phyloP scores from a whole-genome alignment of 2,888 invertebrate genomes.

The Cotesia congregata region DNA sequence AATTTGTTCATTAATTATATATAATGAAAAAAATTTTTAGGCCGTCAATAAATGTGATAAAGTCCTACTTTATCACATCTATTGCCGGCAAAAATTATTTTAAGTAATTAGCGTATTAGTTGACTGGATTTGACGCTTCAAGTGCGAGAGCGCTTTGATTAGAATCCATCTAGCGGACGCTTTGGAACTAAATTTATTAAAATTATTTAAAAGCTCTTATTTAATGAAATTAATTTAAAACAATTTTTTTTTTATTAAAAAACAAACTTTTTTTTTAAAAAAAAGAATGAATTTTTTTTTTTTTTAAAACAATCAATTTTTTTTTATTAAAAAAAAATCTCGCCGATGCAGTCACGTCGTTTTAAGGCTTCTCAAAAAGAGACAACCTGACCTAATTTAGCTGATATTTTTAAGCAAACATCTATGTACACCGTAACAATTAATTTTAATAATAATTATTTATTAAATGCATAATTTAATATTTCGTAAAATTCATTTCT shows the following conservation, averaged over 20 bases:
- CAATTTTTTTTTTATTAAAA: no score
- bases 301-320: no score
- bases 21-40: neutral
- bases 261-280: no score
- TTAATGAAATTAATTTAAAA: no score
- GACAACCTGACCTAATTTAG: slow-evolving; percentile 13
- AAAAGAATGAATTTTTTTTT: no score
- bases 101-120: neutral
- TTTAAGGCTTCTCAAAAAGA: slow-evolving; percentile 14
- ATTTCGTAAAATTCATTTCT: slow-evolving; percentile 8
- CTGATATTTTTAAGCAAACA: slow-evolving; percentile 20
- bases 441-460: slow-evolving; percentile 11
- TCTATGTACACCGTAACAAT: slow-evolving; percentile 22
- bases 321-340: neutral
- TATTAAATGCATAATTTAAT: slow-evolving; percentile 6
- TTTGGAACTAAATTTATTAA: neutral
- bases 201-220: neutral
- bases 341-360: slow-evolving; percentile 26
- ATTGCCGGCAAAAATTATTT: neutral
- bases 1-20: neutral
- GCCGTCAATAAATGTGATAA: neutral
- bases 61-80: neutral
- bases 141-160: neutral
- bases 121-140: neutral
- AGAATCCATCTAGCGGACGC: neutral